Evolutionary conservation across 2,888 invertebrate species (phyloP), one percentile per base, ranked within the genome.

Genomic region (Eilema griseolum): DNA sequence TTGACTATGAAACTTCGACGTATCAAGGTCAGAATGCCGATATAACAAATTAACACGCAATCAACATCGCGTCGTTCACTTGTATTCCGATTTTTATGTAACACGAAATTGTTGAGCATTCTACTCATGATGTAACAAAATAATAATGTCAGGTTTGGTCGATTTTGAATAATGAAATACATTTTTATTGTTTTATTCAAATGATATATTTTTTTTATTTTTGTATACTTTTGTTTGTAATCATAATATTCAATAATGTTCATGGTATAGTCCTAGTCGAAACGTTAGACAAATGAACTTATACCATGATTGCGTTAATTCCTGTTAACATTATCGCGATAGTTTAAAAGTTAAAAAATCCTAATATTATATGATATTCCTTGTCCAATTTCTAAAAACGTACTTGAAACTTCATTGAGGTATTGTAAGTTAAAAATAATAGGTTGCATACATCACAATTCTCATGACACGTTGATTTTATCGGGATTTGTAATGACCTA

Each of bases 1-100:
- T 65, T 65, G 64, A 56, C 64, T 52, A 31, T 87, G 84, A 86
- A 88, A 86, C 87, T 88, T 88, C 89, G 87, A 88, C 85, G 70
- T 70, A 73, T 78, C 86, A 90, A 89, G 92, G 90, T 84, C 84
- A 57, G 20, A 28, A 41, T 28, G 52, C 37, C 33, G 46, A 67
- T 61, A 20, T 52, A 23, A 60, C 20, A 61, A 52, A n/a, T 33
- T 31, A 26, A 41, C 62, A 41, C 41, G 26, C 62, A 62, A 41
- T n/a, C 41, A 14, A n/a, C 52, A n/a, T 52, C 52, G 52, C n/a
- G 52, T 52, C 16, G 4, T 60, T 67, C 28, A 67, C 28, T 46
- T 46, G 28, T n/a, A 41, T 23, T n/a, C 28, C 28, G 26, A 41
- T 60, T 52, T 52, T 52, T 52, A 52, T 52, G 52, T 52, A 52